Evolutionary conservation across 2,888 invertebrate species (phyloP).

Genomic region (Erebia palarica): DNA sequence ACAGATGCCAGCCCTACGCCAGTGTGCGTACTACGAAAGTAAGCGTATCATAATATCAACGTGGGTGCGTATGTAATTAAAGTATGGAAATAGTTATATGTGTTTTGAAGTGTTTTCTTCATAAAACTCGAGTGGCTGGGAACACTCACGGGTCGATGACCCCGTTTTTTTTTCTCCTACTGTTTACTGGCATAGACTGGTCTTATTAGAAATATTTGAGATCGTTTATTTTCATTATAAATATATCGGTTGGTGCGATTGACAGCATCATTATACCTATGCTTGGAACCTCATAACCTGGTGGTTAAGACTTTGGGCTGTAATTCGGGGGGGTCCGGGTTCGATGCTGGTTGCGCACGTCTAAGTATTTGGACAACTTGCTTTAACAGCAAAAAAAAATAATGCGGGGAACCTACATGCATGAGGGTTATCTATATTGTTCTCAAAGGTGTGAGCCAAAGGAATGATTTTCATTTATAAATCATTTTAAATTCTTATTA

Average conservation of each 20-base stretch:
- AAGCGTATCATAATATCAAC: constrained; percentile 51
- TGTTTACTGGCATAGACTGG: constrained; percentile 43
- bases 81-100: constrained; percentile 81
- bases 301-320: no score
- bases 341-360: no score
- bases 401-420: no score
- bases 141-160: constrained; percentile 71
- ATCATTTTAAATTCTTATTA: background rate
- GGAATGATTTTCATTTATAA: background rate
- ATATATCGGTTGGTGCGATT: constrained; percentile 23
- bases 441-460: background rate
- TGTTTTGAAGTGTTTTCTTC: constrained; percentile 81
- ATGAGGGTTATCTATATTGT: no score
- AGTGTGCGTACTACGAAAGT: constrained; percentile 55
- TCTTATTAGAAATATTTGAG: constrained; percentile 32
- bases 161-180: constrained; percentile 66
- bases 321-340: no score
- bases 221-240: constrained; percentile 30
- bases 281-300: background rate
- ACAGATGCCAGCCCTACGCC: constrained; percentile 34
- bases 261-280: constrained; percentile 25
- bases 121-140: constrained; percentile 80
- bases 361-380: no score
- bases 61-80: constrained; percentile 77
- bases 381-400: no score